phyloP scores from a whole-genome alignment of 2,113 vertebrate species.

The Elaphurus davidianus region DNA sequence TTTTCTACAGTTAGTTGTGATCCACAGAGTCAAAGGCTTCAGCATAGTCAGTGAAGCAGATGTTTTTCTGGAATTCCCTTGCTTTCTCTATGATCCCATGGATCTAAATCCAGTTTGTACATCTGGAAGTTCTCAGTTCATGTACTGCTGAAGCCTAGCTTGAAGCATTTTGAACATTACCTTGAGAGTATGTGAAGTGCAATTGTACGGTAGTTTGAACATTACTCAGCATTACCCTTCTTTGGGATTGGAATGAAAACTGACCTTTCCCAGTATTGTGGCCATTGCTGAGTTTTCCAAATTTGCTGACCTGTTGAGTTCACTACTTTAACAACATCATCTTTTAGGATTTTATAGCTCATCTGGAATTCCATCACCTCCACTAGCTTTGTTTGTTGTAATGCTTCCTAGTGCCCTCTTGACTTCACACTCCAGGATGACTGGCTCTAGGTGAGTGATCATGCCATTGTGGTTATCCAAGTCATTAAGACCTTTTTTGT shows the following conservation, averaged over 20 bases:
- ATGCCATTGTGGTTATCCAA: not conserved
- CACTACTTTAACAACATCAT: not conserved
- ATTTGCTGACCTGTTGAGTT: not conserved
- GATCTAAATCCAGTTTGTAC: not conserved
- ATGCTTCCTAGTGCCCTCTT: not conserved
- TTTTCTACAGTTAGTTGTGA: not conserved
- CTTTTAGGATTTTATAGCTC: not conserved
- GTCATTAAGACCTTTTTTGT: not conserved
- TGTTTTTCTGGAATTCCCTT: not conserved
- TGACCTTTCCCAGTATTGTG: not conserved
- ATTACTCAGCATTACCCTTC: not conserved
- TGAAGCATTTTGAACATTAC: not conserved
- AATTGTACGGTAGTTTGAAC: not conserved
- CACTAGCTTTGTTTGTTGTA: not conserved
- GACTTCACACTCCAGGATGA: not conserved
- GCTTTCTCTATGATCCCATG: not conserved
- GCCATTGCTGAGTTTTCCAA: not conserved
- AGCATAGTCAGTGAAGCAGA: not conserved
- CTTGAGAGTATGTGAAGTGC: not conserved
- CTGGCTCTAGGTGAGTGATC: not conserved
- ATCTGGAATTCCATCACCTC: not conserved
- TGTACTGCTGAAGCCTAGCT: not conserved
- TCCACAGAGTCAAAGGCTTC: not conserved
- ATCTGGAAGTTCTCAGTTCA: not conserved
- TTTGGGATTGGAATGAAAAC: not conserved